Percentiles rank a stretch among this genome's conserved stretches.
phyloP scores from a whole-genome alignment of 2,113 vertebrate species.

The Cyprinodon brontotheroides region DNA sequence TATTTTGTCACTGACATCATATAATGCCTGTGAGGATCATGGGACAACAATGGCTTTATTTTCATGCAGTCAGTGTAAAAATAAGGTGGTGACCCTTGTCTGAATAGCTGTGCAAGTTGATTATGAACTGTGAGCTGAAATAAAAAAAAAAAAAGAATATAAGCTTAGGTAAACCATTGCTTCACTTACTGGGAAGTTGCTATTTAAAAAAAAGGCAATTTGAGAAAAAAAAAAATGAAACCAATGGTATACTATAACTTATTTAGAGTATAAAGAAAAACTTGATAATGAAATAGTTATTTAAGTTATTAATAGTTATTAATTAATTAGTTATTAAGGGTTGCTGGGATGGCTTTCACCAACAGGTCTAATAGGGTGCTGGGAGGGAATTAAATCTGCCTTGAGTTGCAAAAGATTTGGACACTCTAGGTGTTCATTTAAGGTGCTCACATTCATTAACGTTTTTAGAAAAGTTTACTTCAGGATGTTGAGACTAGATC shows the following conservation, averaged over 20 bases:
- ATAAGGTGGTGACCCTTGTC: slow-evolving; percentile 13
- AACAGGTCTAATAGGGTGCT: too few species aligned
- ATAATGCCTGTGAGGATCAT: slow-evolving; percentile 44
- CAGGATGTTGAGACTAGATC: background rate
- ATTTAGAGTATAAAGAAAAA: too few species aligned
- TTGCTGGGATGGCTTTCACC: too few species aligned
- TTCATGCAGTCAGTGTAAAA: slow-evolving; percentile 29
- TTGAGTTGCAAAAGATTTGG: too few species aligned
- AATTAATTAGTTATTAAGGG: too few species aligned
- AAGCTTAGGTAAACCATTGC: background rate
- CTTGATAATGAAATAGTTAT: too few species aligned
- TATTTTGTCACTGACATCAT: slow-evolving; percentile 50
- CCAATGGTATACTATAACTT: too few species aligned
- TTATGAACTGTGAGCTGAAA: slow-evolving; percentile 42
- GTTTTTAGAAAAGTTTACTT: background rate
- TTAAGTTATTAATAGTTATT: too few species aligned
- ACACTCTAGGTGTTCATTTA: too few species aligned
- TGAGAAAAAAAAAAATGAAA: background rate
- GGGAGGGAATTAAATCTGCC: too few species aligned
- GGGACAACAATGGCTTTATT: slow-evolving; percentile 36
- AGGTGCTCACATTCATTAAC: background rate
- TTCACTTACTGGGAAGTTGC: background rate
- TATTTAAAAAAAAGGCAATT: background rate
- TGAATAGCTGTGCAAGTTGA: slow-evolving; percentile 7
- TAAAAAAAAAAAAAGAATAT: slow-evolving; percentile 59